phyloP scores from a whole-genome alignment of 2,888 invertebrate genomes.

The Rhimphoctona megacephalus region DNA sequence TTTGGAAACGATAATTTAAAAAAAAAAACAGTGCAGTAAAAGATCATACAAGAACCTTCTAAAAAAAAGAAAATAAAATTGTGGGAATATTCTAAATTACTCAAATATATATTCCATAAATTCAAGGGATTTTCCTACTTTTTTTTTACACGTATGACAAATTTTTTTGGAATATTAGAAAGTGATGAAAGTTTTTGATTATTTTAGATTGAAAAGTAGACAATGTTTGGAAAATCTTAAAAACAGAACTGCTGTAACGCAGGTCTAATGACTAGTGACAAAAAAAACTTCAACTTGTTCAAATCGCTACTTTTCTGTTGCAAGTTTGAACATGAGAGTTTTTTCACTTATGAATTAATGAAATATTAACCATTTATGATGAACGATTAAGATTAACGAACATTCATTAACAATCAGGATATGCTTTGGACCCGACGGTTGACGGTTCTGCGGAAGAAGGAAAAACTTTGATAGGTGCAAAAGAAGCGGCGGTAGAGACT shows the following conservation, averaged over 20 bases:
- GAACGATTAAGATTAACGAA: not conserved
- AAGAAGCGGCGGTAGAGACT: conserved; percentile 89
- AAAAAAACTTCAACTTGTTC: not conserved
- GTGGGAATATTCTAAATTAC: conserved; percentile 16
- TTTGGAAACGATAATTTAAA: not conserved
- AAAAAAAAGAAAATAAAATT: not conserved
- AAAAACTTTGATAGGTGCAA: conserved; percentile 87
- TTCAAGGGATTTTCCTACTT: not conserved
- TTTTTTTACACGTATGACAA: not conserved
- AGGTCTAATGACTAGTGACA: too few relatives aligned
- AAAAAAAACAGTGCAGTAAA: too few relatives aligned
- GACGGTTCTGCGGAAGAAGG: conserved; percentile 86
- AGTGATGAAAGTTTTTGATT: too few relatives aligned
- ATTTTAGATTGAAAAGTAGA: too few relatives aligned
- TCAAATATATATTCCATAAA: not conserved
- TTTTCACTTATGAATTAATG: not conserved
- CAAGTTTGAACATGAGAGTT: not conserved
- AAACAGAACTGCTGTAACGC: too few relatives aligned
- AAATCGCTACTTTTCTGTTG: not conserved
- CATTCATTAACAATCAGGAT: conserved; percentile 85
- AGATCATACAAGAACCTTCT: too few relatives aligned
- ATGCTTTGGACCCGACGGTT: conserved; percentile 97
- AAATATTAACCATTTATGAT: not conserved
- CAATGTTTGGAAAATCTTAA: too few relatives aligned
- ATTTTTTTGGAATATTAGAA: too few relatives aligned